These are phyloP conservation scores for Solea senegalensis DNA, from an alignment of 2,113 vertebrate species.

Conservation along the genomic window DNA sequence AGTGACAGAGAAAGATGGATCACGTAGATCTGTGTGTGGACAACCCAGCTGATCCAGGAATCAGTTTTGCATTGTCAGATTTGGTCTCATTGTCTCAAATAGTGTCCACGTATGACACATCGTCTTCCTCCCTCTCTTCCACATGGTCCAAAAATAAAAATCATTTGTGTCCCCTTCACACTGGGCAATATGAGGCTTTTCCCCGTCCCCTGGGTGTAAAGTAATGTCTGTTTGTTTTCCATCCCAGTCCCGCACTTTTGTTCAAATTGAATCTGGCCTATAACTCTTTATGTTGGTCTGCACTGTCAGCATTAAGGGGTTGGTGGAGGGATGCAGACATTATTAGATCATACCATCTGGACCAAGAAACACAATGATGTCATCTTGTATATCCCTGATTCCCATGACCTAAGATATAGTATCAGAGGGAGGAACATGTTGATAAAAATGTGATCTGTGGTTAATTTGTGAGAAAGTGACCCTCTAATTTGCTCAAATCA, in stretches of 20 bases:
- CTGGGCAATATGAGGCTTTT: slow-evolving; percentile 34
- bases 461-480: slow-evolving; percentile 11
- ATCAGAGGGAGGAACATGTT: slow-evolving; percentile 11
- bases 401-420: slow-evolving; percentile 14
- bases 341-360: slow-evolving; percentile 67
- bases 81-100: slow-evolving; percentile 33
- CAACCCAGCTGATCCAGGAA: slow-evolving; percentile 4
- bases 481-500: slow-evolving; percentile 22
- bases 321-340: slow-evolving; percentile 25
- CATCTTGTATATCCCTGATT: slow-evolving; percentile 37
- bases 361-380: slow-evolving; percentile 45
- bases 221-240: slow-evolving; percentile 52
- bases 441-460: slow-evolving; percentile 36
- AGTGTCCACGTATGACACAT: slow-evolving; percentile 21
- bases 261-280: slow-evolving; percentile 46
- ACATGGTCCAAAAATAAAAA: slow-evolving; percentile 63
- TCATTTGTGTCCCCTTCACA: slow-evolving; percentile 29
- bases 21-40: slow-evolving; percentile 3
- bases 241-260: slow-evolving; percentile 30
- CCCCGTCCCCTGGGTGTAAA: slow-evolving; percentile 35
- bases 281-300: slow-evolving; percentile 40
- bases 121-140: slow-evolving; percentile 30
- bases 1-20: slow-evolving; percentile 20
- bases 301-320: slow-evolving; percentile 50
- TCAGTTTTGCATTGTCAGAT: neutral